Percentiles rank a stretch among this genome's conserved stretches.
phyloP scores from a whole-genome alignment of 2,797 vertebrate species.

The Enteromius trimaculatus region DNA sequence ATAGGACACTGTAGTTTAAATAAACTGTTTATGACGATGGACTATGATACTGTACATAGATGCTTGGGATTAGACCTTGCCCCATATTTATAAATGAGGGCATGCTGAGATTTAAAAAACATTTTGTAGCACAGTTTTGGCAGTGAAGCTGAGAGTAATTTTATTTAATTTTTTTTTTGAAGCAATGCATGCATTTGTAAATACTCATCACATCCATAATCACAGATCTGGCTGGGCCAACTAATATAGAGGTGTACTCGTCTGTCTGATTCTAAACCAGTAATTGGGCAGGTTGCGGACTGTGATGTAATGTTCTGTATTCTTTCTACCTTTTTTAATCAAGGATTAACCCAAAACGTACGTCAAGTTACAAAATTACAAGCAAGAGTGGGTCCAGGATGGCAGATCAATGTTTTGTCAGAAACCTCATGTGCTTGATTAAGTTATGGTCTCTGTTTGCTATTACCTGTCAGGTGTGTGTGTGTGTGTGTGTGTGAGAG shows the following conservation, averaged over 20 bases:
- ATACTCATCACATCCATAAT: not conserved
- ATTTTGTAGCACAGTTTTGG: not conserved
- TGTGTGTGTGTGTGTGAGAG: not conserved
- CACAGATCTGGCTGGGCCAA: not conserved
- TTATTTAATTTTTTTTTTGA: no score
- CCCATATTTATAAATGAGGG: conserved; percentile 6
- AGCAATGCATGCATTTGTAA: not conserved
- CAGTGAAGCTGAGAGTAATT: not conserved
- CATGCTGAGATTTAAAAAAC: not conserved
- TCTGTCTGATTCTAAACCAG: not conserved
- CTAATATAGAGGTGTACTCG: not conserved
- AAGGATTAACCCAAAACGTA: not conserved
- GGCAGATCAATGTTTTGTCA: not conserved
- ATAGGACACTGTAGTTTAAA: not conserved
- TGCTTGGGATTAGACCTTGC: not conserved
- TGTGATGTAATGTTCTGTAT: not conserved
- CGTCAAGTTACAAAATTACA: not conserved
- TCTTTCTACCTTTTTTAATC: not conserved
- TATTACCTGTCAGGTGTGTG: not conserved
- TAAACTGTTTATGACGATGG: conserved; percentile 5
- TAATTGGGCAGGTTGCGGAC: not conserved
- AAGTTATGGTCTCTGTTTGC: not conserved
- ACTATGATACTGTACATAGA: not conserved
- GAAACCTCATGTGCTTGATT: not conserved
- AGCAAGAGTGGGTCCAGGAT: not conserved